A percentile compares a stretch with the other conserved stretches of the same genome.
These are phyloP conservation scores for Rhizoglyphus robini DNA, from an alignment of 1,140 invertebrate genomes.

Conservation along the genomic window DNA sequence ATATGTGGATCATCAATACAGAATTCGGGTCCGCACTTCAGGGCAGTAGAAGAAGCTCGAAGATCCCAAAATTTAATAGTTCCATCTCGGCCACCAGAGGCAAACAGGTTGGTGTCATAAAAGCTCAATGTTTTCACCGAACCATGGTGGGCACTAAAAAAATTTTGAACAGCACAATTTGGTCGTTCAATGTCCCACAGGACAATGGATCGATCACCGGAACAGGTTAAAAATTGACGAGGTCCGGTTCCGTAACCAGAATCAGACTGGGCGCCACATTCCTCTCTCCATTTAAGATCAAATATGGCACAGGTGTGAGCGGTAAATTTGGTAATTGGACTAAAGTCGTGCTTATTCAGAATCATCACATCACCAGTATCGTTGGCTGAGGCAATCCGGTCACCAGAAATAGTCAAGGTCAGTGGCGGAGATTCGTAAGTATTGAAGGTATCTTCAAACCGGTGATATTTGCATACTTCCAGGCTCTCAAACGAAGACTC, in stretches of 20 bases:
- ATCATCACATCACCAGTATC: constrained; percentile 61
- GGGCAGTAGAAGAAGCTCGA: constrained; percentile 24
- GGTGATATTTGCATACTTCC: neutral
- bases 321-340: neutral
- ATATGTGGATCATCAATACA: constrained; percentile 8
- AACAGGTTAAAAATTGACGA: constrained; percentile 51
- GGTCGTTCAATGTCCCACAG: constrained; percentile 49
- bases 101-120: constrained; percentile 47
- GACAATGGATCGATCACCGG: constrained; percentile 63
- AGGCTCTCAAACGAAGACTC: neutral
- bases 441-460: neutral
- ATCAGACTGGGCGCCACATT: neutral
- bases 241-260: neutral
- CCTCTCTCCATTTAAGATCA: constrained; percentile 20
- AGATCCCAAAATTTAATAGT: constrained; percentile 70
- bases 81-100: constrained; percentile 67
- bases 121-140: constrained; percentile 18
- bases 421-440: constrained; percentile 6
- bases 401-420: neutral
- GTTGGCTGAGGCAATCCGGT: constrained; percentile 53
- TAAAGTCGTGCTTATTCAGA: constrained; percentile 37
- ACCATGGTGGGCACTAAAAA: constrained; percentile 31
- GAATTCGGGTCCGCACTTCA: neutral
- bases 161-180: neutral
- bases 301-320: constrained; percentile 18